A percentile compares a stretch with the other conserved stretches of the same genome.
phyloP scores from a whole-genome alignment of 2,113 vertebrate species.

The Empidonax alnorum region DNA sequence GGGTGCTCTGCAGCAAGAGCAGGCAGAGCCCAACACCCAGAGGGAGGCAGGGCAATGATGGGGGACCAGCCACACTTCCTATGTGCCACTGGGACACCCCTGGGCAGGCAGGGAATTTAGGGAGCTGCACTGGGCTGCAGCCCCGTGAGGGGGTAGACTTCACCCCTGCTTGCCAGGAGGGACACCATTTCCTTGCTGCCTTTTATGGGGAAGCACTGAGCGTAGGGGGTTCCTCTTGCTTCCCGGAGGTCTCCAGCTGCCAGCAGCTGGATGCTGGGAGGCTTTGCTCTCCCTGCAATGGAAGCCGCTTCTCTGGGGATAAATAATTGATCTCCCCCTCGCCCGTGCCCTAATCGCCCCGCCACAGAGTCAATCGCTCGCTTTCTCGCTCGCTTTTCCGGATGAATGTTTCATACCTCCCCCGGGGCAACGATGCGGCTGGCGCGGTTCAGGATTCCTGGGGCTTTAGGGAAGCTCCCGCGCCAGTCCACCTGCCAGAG shows the following conservation, averaged over 20 bases:
- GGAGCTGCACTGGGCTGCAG: neutral
- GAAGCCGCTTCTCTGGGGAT: fast-evolving
- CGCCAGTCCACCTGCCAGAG: fast-evolving
- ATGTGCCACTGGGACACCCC: fast-evolving
- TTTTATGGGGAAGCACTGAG: neutral
- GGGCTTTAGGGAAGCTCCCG: neutral
- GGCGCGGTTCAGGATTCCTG: fast-evolving
- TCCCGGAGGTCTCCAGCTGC: fast-evolving
- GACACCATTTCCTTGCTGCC: neutral
- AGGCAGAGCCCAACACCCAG: neutral
- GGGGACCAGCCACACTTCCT: neutral
- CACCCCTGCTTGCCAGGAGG: neutral
- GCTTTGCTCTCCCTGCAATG: neutral
- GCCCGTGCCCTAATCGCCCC: fast-evolving
- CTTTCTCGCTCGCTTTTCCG: neutral
- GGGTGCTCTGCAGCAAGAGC: neutral
- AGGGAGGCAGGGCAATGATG: too few species aligned
- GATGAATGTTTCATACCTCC: neutral
- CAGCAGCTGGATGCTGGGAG: neutral
- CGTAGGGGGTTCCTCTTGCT: neutral
- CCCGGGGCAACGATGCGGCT: fast-evolving
- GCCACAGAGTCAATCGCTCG: fast-evolving
- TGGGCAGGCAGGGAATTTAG: fast-evolving
- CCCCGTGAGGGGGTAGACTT: fast-evolving
- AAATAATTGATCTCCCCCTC: neutral